A percentile compares a stretch with the other conserved stretches of the same genome.
Evolutionary conservation across 2,888 invertebrate species (phyloP).

Genomic region (Parnassius mnemosyne): DNA sequence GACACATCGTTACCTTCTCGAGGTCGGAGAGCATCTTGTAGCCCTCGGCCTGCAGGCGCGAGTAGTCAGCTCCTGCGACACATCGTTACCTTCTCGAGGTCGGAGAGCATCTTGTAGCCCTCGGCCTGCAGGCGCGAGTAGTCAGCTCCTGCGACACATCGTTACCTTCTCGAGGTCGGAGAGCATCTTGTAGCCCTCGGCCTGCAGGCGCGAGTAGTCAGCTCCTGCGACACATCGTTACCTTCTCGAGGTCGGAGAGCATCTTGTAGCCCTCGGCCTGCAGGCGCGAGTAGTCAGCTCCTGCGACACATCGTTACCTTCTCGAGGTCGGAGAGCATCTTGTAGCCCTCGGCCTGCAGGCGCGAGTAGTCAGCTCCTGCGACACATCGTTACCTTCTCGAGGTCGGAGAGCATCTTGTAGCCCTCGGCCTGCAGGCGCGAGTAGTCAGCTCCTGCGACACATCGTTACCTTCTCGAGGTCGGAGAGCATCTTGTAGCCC

Average conservation of each 20-base stretch:
- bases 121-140: constrained; percentile 91
- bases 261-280: constrained; percentile 95
- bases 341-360: too few species aligned
- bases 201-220: constrained; percentile 86
- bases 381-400: too few species aligned
- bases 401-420: too few species aligned
- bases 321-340: too few species aligned
- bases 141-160: neutral
- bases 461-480: too few species aligned
- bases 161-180: constrained; percentile 83
- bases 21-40: constrained; percentile 88
- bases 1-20: constrained; percentile 77
- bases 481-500: too few species aligned
- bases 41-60: constrained; percentile 90
- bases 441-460: too few species aligned
- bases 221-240: constrained; percentile 41
- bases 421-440: too few species aligned
- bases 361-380: too few species aligned
- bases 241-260: constrained; percentile 84
- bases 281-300: constrained; percentile 81
- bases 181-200: constrained; percentile 93
- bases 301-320: too few species aligned
- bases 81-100: constrained; percentile 81
- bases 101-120: constrained; percentile 90
- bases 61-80: constrained; percentile 71